A percentile compares a stretch with the other conserved stretches of the same genome.
These are phyloP conservation scores for Ceratosolen solmsi DNA, from an alignment of 1,140 invertebrate genomes.

Conservation along the genomic window DNA sequence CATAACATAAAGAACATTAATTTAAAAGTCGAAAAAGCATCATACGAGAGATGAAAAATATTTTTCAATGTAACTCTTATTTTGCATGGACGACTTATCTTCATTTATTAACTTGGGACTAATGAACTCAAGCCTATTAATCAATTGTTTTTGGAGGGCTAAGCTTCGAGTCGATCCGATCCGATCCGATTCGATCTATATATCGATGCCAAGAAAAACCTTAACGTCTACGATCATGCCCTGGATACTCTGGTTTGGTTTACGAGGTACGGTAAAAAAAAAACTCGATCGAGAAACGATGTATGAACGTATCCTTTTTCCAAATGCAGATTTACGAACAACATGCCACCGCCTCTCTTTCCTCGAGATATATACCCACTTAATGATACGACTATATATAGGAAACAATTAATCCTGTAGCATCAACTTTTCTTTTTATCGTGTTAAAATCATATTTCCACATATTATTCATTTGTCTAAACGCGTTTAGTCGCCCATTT, in stretches of 20 bases:
- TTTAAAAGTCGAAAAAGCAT: too few relatives aligned
- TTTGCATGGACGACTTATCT: constrained; percentile 21
- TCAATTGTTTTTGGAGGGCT: constrained; percentile 41
- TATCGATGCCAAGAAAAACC: constrained; percentile 8
- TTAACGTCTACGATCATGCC: neutral
- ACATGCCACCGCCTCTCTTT: neutral
- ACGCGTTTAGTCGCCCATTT: too few relatives aligned
- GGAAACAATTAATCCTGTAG: neutral
- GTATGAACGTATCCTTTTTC: constrained; percentile 15
- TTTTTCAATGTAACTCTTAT: neutral
- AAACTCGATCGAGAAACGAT: constrained; percentile 7
- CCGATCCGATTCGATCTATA: neutral
- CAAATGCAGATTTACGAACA: constrained; percentile 50
- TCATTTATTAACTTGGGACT: constrained; percentile 33
- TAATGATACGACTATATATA: neutral
- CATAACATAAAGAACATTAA: too few relatives aligned
- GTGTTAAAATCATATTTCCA: neutral
- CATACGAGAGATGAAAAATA: constrained; percentile 23
- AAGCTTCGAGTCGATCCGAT: neutral
- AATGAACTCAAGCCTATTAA: constrained; percentile 43
- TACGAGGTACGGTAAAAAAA: constrained; percentile 25
- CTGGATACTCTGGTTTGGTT: constrained; percentile 16
- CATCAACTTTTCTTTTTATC: neutral
- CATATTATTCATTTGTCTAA: neutral
- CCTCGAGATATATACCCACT: neutral